Base-by-base conservation (phyloP, 2,113 vertebrate species). In the Phrynosoma blainvillii region DNA sequence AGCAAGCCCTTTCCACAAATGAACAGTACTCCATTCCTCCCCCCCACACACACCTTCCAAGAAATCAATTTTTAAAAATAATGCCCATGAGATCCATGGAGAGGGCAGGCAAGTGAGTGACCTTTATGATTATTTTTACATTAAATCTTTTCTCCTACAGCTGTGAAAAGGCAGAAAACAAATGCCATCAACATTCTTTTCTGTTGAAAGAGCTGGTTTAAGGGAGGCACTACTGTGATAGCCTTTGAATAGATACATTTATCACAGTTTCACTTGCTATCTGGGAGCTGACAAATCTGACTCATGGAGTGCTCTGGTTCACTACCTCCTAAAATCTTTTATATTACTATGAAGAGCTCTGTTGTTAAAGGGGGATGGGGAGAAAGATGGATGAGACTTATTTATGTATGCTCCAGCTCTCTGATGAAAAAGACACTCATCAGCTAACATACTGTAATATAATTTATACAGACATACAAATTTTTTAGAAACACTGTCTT, bases 311-410 rank as follows among this genome's bases (percentile, higher is more conserved):
- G 93, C 91, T 93, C 89, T 70, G 59, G 84, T 54, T 89, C 86
- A 32, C 47, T 56, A 76, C 30, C 81, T 91, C 90, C 93, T 93
- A 94, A 89, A 86, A 91, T 20, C 27, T 52, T 1, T 90, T 6
- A 91, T 91, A 70, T 89, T 89, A 30, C 87, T 94, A 90, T 92
- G 93, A 89, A 88, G 36, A 79, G 79, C 91, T 90, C 85, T 91
- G 14, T 62, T 62, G 59, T 62, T 62, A 62, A 62, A 16, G 14
- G 59, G 59, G 13, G 59, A 18, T 12, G 59, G 59, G 59, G 59
- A 62, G 59, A 62, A 18, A 62, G 59, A 18, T 12, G 4, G 59
- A 4, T 18, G 18, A 62, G 13, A 62, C 14, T 59, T 59, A 59
- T 59, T 11, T 59, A 59, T 62, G 13, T 62, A 62, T 62, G 18